phyloP scores from a whole-genome alignment of 2,113 vertebrate genomes.

The Phyllopteryx taeniolatus region DNA sequence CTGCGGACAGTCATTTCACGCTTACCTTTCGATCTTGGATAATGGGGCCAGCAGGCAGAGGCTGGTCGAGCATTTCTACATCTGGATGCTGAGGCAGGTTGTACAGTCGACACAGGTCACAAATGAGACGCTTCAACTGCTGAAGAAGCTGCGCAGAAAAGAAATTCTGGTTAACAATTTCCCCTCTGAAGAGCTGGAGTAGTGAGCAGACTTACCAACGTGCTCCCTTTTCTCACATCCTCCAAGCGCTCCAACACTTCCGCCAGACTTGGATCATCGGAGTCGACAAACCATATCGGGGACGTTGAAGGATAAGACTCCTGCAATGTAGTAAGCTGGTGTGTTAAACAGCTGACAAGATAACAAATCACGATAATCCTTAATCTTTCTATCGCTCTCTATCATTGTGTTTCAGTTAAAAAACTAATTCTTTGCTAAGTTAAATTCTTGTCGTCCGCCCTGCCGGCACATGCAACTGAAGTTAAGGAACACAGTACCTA shows the following conservation, averaged over 20 bases:
- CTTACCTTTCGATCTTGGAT: conserved; percentile 69
- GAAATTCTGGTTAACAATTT: neutral
- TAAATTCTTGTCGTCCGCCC: too few relatives aligned
- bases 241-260: conserved; percentile 92
- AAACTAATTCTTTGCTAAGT: too few relatives aligned
- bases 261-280: conserved; percentile 95
- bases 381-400: neutral
- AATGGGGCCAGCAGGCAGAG: conserved; percentile 88
- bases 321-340: conserved; percentile 60
- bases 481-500: too few relatives aligned
- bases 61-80: conserved; percentile 96
- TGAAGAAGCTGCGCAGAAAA: conserved; percentile 81
- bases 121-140: conserved; percentile 94
- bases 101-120: conserved; percentile 95
- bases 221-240: conserved; percentile 91
- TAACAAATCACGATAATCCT: neutral
- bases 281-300: conserved; percentile 99
- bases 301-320: conserved; percentile 94
- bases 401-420: neutral
- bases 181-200: neutral
- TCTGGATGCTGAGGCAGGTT: conserved; percentile 96
- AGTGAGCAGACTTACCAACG: conserved; percentile 77
- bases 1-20: too few relatives aligned
- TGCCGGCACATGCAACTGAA: too few relatives aligned
- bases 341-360: neutral